These are phyloP conservation scores for Orthosia gothica DNA, from an alignment of 2,888 invertebrate species.

Conservation along the genomic window DNA sequence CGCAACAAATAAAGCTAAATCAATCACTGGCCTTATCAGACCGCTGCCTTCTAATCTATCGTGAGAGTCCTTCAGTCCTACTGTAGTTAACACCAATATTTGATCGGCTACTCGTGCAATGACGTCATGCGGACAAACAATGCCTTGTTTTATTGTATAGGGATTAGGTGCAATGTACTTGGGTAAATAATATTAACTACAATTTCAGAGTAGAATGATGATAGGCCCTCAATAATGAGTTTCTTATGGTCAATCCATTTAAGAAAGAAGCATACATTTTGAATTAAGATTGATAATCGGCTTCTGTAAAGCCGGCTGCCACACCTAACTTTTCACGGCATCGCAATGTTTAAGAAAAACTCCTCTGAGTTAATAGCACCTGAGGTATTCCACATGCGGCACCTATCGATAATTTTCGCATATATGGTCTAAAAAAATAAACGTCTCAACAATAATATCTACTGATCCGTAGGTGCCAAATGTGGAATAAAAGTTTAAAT, in stretches of 20 bases:
- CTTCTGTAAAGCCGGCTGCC: no score
- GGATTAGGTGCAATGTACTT: neutral
- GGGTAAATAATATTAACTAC: neutral
- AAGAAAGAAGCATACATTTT: no score
- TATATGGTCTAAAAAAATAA: no score
- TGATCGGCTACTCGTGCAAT: slow-evolving; percentile 20
- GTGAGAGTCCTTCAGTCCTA: slow-evolving; percentile 10
- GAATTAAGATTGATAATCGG: no score
- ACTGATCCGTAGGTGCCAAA: no score
- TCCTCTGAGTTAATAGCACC: no score
- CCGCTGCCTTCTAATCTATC: slow-evolving; percentile 23
- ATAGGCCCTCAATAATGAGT: neutral
- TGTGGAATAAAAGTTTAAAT: no score
- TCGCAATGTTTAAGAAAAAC: no score
- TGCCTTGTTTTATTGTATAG: slow-evolving; percentile 17
- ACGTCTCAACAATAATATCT: no score
- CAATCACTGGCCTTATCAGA: slow-evolving; percentile 23
- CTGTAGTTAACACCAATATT: slow-evolving; percentile 34
- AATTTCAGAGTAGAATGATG: neutral
- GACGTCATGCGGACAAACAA: slow-evolving; percentile 34
- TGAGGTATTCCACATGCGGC: no score
- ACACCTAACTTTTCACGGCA: no score
- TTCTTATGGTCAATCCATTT: neutral
- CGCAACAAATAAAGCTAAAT: slow-evolving; percentile 29
- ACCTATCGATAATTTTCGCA: no score